Evolutionary conservation across 64 coral and sea anemone genomes (phyloP).

Genomic region (Pachyseris speciosa): DNA sequence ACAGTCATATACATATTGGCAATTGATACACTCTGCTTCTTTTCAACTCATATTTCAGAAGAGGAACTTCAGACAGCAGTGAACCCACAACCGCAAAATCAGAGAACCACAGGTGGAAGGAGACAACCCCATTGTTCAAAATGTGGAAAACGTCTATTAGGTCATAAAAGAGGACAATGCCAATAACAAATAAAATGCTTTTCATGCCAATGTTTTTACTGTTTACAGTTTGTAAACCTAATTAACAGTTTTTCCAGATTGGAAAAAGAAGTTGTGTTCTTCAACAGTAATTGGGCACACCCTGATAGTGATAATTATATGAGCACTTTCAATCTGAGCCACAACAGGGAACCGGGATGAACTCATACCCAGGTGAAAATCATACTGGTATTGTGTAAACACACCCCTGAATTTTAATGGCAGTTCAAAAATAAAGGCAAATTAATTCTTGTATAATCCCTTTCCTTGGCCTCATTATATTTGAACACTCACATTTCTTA

Average conservation of each 20-base stretch:
- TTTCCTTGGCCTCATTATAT: too few relatives aligned
- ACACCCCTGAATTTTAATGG: too few relatives aligned
- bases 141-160: not conserved
- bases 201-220: not conserved
- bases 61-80: not conserved
- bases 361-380: too few relatives aligned
- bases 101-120: not conserved
- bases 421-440: too few relatives aligned
- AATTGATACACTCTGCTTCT: not conserved
- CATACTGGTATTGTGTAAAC: too few relatives aligned
- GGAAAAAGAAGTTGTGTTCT: too few relatives aligned
- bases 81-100: not conserved
- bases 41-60: not conserved
- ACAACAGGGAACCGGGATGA: too few relatives aligned
- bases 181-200: not conserved
- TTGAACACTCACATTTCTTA: too few relatives aligned
- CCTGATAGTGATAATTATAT: too few relatives aligned
- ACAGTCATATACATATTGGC: not conserved
- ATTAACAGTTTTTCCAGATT: not conserved
- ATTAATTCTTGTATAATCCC: too few relatives aligned
- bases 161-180: not conserved
- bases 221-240: not conserved
- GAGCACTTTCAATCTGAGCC: too few relatives aligned
- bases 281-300: too few relatives aligned
- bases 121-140: conserved; percentile 8